Conservation (phyloP, 1,140 invertebrate species). For the Drosophila suzukii region DNA sequence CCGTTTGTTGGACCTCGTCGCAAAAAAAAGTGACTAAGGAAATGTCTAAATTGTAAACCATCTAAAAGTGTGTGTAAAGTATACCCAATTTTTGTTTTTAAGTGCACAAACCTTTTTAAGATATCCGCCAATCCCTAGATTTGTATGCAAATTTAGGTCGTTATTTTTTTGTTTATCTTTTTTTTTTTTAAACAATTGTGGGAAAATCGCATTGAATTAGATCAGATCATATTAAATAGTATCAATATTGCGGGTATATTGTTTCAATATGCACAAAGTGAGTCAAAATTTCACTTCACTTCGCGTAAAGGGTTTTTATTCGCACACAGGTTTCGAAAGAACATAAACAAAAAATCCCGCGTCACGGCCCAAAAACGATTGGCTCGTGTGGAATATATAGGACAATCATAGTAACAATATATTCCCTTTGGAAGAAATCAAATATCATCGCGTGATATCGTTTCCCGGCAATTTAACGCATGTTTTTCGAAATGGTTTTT, state of each 20-base stretch:
- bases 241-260: slow-evolving; percentile 5
- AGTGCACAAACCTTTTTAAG: slow-evolving; percentile 23
- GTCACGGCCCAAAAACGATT: slow-evolving; percentile 7
- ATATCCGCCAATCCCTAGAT: slow-evolving; percentile 9
- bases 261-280: slow-evolving; percentile 5
- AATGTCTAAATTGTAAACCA: slow-evolving; percentile 3
- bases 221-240: slow-evolving; percentile 8
- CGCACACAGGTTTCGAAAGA: slow-evolving; percentile 8
- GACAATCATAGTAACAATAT: background rate
- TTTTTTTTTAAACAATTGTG: slow-evolving; percentile 1
- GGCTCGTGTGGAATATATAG: background rate
- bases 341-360: slow-evolving; percentile 32
- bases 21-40: background rate
- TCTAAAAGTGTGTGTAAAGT: background rate
- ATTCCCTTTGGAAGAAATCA: background rate
- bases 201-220: slow-evolving; percentile 12
- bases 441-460: slow-evolving; percentile 3
- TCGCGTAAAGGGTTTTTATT: slow-evolving; percentile 4
- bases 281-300: slow-evolving; percentile 14
- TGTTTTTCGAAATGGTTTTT: slow-evolving; percentile 2
- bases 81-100: background rate
- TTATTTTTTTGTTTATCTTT: too few species aligned
- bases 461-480: slow-evolving; percentile 3
- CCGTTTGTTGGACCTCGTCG: background rate
- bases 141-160: slow-evolving; percentile 21